These are phyloP conservation scores for Arbacia lixula DNA, from an alignment of 53 echinoderm and acorn worm species.

Conservation along the genomic window DNA sequence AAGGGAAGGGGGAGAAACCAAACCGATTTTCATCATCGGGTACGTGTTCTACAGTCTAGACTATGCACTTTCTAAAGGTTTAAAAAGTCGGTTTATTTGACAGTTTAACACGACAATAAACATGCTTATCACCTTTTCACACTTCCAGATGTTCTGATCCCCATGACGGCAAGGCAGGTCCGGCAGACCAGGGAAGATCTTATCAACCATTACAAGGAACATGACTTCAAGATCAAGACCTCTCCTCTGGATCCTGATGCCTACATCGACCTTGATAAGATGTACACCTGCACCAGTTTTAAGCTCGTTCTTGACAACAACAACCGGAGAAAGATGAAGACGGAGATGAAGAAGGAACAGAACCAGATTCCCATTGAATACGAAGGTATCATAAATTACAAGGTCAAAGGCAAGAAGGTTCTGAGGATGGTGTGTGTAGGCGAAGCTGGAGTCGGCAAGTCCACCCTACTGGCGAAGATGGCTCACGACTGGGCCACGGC, in stretches of 20 bases:
- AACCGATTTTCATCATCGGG: no score
- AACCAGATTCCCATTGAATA: not conserved
- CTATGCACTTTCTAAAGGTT: no score
- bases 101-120: no score
- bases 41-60: no score
- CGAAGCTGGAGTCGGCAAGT: conserved; percentile 20
- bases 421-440: not conserved
- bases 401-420: no score
- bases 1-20: no score
- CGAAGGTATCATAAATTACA: not conserved
- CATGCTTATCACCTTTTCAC: no score
- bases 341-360: not conserved
- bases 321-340: conserved; percentile 14
- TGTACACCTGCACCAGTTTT: no score
- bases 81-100: no score
- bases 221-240: conserved; percentile 21
- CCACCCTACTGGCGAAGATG: conserved; percentile 18
- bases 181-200: not conserved
- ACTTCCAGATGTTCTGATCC: no score
- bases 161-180: not conserved
- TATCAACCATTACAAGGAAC: not conserved
- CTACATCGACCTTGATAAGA: conserved; percentile 14
- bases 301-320: no score
- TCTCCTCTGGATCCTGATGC: conserved; percentile 8
- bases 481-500: conserved; percentile 22